Evolutionary conservation across 1,140 invertebrate genomes (phyloP).

Genomic region (Atta cephalotes): DNA sequence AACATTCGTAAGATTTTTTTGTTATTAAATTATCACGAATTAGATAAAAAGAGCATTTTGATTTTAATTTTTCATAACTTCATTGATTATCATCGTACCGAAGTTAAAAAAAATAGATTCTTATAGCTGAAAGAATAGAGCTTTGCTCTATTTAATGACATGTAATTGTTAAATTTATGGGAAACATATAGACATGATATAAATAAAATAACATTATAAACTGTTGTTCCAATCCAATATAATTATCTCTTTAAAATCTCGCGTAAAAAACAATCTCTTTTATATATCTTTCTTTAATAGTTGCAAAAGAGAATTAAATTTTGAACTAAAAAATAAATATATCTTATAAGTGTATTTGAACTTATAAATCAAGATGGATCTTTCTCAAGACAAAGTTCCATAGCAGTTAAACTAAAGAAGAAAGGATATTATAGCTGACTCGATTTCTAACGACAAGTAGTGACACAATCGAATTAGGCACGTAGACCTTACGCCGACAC

Average conservation of each 20-base stretch:
- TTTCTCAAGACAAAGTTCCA: neutral
- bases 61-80: too few relatives aligned
- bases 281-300: neutral
- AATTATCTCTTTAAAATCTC: neutral
- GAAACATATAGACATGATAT: too few relatives aligned
- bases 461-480: conserved; percentile 46
- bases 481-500: conserved; percentile 8
- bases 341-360: neutral
- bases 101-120: too few relatives aligned
- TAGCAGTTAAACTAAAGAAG: neutral
- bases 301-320: neutral
- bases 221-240: neutral
- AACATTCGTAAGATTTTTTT: too few relatives aligned
- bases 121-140: too few relatives aligned
- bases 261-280: neutral
- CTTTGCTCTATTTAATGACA: too few relatives aligned
- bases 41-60: too few relatives aligned
- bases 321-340: neutral
- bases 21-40: too few relatives aligned
- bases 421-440: neutral
- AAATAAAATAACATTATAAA: too few relatives aligned
- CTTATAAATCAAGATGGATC: neutral
- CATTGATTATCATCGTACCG: too few relatives aligned
- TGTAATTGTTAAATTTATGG: too few relatives aligned
- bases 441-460: conserved; percentile 33